These are phyloP conservation scores for Taenioides sp. DNA, from an alignment of 2,797 vertebrate genomes.

Conservation along the genomic window DNA sequence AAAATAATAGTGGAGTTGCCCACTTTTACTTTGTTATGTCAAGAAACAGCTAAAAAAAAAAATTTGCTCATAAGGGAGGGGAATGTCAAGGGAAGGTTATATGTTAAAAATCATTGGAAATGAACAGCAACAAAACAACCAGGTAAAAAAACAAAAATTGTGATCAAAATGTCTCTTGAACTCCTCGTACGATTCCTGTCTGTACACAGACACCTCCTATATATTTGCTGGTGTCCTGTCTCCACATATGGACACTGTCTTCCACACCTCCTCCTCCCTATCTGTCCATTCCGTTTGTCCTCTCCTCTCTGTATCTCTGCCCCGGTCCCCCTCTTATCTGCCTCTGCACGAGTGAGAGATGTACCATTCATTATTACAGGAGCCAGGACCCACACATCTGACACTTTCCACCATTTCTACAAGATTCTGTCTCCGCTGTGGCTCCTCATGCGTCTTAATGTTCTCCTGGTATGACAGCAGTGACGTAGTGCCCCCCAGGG, in stretches of 20 bases:
- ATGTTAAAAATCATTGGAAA: too few species aligned
- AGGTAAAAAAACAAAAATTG: too few species aligned
- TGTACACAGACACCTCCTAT: conserved; percentile 51
- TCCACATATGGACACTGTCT: neutral
- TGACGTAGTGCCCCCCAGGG: conserved; percentile 31
- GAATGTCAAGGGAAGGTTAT: too few species aligned
- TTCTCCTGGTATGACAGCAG: neutral
- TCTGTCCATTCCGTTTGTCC: conserved; percentile 3
- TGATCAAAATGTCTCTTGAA: too few species aligned
- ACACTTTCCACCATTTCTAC: conserved; percentile 4
- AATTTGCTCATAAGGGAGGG: too few species aligned
- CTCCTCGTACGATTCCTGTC: conserved; percentile 25
- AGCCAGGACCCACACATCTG: conserved; percentile 13
- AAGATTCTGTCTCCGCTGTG: conserved; percentile 5
- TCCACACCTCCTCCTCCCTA: neutral
- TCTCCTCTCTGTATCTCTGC: conserved; percentile 13
- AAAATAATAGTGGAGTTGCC: too few species aligned
- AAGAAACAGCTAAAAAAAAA: too few species aligned
- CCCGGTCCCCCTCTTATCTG: conserved; percentile 17
- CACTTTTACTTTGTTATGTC: too few species aligned
- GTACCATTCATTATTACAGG: conserved; percentile 53
- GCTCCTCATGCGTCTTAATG: conserved; percentile 8
- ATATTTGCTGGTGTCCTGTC: conserved; percentile 36
- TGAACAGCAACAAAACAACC: too few species aligned
- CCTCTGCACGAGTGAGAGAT: conserved; percentile 33